Percentiles rank a stretch among this genome's conserved stretches.
phyloP scores from a whole-genome alignment of 2,797 vertebrate species.

The Spinibarbus caldwelli region DNA sequence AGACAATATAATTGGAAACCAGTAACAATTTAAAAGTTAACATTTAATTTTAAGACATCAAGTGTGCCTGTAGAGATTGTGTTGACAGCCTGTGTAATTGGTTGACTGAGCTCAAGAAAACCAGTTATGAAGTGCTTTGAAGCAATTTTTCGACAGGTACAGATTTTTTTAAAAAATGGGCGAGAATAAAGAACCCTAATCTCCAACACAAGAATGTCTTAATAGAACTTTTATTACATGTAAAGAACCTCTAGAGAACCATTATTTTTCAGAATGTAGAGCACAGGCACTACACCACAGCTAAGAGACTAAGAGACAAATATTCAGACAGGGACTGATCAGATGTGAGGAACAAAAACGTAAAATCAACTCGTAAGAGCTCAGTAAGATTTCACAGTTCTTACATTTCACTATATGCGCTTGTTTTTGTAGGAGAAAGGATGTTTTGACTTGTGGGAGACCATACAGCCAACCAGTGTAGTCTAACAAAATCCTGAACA shows the following conservation, averaged over 20 bases:
- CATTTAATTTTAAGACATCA: background rate
- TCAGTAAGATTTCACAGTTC: background rate
- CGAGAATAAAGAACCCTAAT: background rate
- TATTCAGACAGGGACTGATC: background rate
- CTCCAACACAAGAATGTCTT: background rate
- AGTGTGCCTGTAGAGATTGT: background rate
- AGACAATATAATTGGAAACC: background rate
- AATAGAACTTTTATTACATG: background rate
- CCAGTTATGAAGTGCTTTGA: background rate
- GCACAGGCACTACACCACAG: background rate
- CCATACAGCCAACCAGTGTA: too few species aligned
- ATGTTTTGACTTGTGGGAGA: background rate
- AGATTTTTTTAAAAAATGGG: background rate
- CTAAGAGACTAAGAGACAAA: background rate
- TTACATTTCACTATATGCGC: background rate
- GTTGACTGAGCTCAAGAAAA: background rate
- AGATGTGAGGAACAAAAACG: background rate
- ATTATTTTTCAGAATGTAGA: background rate
- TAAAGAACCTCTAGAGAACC: background rate
- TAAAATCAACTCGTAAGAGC: background rate
- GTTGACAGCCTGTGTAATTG: background rate
- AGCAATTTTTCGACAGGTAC: background rate
- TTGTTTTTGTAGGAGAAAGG: background rate
- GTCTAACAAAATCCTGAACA: too few species aligned
- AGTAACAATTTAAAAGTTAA: background rate